Evolutionary conservation across 2,797 vertebrate genomes (phyloP).

Genomic region (Tiaroga cobitis): DNA sequence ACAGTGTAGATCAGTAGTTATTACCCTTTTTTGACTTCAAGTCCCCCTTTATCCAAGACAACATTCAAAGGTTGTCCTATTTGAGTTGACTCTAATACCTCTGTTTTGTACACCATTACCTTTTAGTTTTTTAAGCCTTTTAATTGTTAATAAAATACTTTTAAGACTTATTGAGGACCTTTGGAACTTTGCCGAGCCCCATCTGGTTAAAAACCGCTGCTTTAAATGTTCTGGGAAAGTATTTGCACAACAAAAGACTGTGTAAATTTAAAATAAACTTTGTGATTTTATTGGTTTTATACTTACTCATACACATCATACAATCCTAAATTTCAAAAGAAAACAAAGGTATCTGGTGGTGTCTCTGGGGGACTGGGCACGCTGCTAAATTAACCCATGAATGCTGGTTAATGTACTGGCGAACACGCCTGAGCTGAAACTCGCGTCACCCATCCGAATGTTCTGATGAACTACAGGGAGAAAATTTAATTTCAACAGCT

Average conservation of each 20-base stretch:
- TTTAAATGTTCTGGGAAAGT: neutral
- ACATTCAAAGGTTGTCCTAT: neutral
- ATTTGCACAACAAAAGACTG: neutral
- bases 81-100: neutral
- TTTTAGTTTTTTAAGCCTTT: neutral
- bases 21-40: too few species aligned
- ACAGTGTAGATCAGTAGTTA: neutral
- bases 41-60: neutral
- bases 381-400: conserved; percentile 28
- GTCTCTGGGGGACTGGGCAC: conserved; percentile 76
- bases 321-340: conserved; percentile 80
- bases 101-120: neutral
- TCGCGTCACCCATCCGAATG: conserved; percentile 12
- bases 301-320: conserved; percentile 84
- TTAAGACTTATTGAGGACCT: neutral
- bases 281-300: conserved; percentile 73
- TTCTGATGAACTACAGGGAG: conserved; percentile 17
- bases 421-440: conserved; percentile 22
- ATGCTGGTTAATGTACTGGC: conserved; percentile 16
- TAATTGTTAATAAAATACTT: neutral
- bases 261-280: conserved; percentile 86
- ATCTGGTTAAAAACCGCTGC: too few species aligned
- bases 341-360: conserved; percentile 75
- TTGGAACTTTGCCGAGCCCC: neutral
- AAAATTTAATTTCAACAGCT: neutral